Conservation (phyloP, 1,140 invertebrate genomes). For the Daktulosphaira vitifoliae region DNA sequence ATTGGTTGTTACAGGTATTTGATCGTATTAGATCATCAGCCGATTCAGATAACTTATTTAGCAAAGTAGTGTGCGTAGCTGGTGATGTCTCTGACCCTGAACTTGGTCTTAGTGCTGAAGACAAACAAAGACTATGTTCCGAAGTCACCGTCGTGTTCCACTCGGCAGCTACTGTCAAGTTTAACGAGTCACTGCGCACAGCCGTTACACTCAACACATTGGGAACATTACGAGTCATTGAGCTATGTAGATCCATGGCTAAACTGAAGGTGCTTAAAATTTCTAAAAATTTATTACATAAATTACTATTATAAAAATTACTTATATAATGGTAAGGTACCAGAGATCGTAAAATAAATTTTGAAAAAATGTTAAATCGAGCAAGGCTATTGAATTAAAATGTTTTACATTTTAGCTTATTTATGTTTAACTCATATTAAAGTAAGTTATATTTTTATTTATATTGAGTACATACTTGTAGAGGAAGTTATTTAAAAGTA, state of each 20-base stretch:
- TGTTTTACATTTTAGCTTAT: too few relatives aligned
- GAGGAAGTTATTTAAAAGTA: too few relatives aligned
- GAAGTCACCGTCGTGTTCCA: slow-evolving; percentile 64
- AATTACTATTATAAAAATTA: neutral
- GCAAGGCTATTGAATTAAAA: too few relatives aligned
- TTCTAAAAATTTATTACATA: neutral
- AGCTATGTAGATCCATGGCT: slow-evolving; percentile 44
- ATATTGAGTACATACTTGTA: too few relatives aligned
- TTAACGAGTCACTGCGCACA: slow-evolving; percentile 41
- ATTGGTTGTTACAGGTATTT: too few relatives aligned
- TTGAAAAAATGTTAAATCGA: neutral
- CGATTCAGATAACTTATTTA: slow-evolving; percentile 44
- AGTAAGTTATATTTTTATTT: too few relatives aligned
- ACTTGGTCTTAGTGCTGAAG: slow-evolving; percentile 45
- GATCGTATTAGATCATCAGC: slow-evolving; percentile 42
- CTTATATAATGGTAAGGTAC: neutral
- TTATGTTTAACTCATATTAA: too few relatives aligned
- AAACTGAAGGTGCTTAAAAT: slow-evolving; percentile 43
- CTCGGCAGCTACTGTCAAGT: slow-evolving; percentile 56
- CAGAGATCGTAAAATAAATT: neutral
- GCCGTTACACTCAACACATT: slow-evolving; percentile 42
- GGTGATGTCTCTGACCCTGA: slow-evolving; percentile 53
- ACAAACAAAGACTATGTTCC: slow-evolving; percentile 45
- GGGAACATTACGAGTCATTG: slow-evolving; percentile 41
- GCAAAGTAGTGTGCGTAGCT: slow-evolving; percentile 48